Evolutionary conservation across 30 jellyfish, hydroid and myxozoan species (phyloP), one percentile per base, ranked within the genome.

Genomic region (Sanderia malayensis): DNA sequence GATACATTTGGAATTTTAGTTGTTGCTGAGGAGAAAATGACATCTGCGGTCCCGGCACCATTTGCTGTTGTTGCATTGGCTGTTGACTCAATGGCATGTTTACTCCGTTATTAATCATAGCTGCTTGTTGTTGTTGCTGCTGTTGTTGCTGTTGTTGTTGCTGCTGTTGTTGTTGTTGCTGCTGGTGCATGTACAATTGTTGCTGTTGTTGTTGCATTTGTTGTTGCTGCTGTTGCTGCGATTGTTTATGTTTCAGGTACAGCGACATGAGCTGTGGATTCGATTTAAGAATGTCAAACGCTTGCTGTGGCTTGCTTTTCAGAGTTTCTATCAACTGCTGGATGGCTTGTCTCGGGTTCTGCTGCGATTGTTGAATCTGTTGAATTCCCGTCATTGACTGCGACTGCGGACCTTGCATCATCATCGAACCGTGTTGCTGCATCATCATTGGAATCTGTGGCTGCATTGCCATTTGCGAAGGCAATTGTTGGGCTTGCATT

Each of bases 371-470:
- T 71, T 76, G 86, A 89, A 78, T 68, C 49, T 73, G 88, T 21
- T 73, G 84, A 65, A 67, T 79, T n/a, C 87, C 85, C 28, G 79
- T 24, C 67, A 82, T 59, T 22, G 80, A 27, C 61, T 62, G 92
- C 55, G 74, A 55, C 44, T 67, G 85, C 28, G 85, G 83, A 49
- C 81, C 96, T 45, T 58, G 93, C 84, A 53, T 86, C 81, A 69
- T 79, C 82, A 78, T 86, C 21, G 79, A 75, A 23, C 84, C 84
- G 45, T 58, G 83, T 37, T 67, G 84, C 58, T 70, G 30, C 84
- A 78, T 79, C 94, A 86, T 86, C 86, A 83, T 73, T 7, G 96
- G 80, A 81, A 86, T 86, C 25, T 86, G 84, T 19, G 96, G 37
- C 41, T 86, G 93, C 83, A 73, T 9, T 20, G 80, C 81, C 63